Percentiles rank a stretch among this genome's conserved stretches.
phyloP scores from a whole-genome alignment of 2,797 vertebrate species.

The Sciurus carolinensis region DNA sequence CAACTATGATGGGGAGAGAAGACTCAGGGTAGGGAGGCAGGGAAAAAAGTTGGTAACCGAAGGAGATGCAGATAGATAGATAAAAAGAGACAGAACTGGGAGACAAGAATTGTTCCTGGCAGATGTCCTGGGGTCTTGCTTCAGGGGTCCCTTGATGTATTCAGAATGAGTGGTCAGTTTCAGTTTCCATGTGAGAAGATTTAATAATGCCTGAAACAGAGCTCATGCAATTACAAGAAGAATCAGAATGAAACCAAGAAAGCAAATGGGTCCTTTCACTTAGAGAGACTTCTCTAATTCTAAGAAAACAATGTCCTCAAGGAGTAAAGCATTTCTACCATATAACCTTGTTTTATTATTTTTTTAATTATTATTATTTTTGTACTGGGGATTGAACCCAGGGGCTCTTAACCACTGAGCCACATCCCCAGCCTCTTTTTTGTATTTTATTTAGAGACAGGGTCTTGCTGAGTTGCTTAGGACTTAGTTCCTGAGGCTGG shows the following conservation, averaged over 20 bases:
- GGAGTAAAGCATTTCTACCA: not conserved
- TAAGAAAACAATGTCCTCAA: not conserved
- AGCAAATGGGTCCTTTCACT: not conserved
- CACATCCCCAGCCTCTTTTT: too few relatives aligned
- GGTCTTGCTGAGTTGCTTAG: too few relatives aligned
- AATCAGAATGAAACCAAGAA: slow-evolving; percentile 10
- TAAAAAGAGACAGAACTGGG: not conserved
- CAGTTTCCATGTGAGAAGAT: not conserved
- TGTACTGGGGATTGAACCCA: too few relatives aligned
- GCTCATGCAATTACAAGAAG: not conserved
- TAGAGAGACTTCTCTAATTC: not conserved
- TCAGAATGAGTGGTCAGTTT: not conserved
- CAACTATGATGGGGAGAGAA: not conserved
- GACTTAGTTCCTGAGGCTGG: too few relatives aligned
- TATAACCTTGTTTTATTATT: too few relatives aligned
- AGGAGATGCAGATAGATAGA: not conserved
- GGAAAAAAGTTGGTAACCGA: not conserved
- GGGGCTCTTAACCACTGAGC: too few relatives aligned
- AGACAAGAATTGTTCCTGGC: not conserved
- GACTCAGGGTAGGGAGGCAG: not conserved
- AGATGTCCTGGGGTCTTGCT: not conserved
- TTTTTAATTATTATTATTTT: too few relatives aligned
- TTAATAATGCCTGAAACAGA: not conserved
- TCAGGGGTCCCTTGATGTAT: not conserved
- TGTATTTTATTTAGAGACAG: too few relatives aligned